Percentiles rank a stretch among this genome's conserved stretches.
Conservation (phyloP, 2,888 invertebrate species). For the Rotaria sp. region DNA sequence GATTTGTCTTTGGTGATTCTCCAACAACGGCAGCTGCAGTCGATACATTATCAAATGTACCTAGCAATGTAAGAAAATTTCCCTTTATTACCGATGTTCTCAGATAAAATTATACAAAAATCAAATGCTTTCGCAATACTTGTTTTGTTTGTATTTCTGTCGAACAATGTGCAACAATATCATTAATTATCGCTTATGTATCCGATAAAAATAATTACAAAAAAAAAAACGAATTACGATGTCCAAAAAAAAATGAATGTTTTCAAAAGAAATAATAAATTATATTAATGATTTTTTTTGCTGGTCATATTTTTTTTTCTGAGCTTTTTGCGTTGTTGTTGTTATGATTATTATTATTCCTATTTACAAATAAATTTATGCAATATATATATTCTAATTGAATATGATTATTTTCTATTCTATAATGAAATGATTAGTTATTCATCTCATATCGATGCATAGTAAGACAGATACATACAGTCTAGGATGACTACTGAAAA, state of each 20-base stretch:
- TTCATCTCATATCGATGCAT: too few species aligned
- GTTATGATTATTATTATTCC: neutral
- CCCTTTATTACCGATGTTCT: conserved; percentile 28
- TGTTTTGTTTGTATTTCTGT: neutral
- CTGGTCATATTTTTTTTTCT: neutral
- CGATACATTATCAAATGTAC: neutral
- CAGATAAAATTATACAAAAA: neutral
- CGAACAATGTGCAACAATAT: neutral
- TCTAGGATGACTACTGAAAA: too few species aligned
- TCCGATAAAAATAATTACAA: too few species aligned
- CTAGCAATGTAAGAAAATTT: neutral
- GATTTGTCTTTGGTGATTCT: conserved; percentile 27
- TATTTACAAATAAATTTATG: neutral
- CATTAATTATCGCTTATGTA: neutral
- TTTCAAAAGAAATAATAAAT: neutral
- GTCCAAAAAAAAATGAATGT: neutral
- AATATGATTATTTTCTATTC: neutral
- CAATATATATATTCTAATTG: neutral
- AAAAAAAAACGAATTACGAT: neutral
- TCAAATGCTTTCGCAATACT: too few species aligned
- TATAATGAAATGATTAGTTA: neutral
- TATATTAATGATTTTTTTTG: neutral
- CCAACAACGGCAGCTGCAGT: neutral
- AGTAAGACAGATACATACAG: too few species aligned
- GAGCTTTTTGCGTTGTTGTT: neutral